These are phyloP conservation scores for Serranus cabrilla DNA, from an alignment of 2,797 vertebrate species.

Conservation along the genomic window DNA sequence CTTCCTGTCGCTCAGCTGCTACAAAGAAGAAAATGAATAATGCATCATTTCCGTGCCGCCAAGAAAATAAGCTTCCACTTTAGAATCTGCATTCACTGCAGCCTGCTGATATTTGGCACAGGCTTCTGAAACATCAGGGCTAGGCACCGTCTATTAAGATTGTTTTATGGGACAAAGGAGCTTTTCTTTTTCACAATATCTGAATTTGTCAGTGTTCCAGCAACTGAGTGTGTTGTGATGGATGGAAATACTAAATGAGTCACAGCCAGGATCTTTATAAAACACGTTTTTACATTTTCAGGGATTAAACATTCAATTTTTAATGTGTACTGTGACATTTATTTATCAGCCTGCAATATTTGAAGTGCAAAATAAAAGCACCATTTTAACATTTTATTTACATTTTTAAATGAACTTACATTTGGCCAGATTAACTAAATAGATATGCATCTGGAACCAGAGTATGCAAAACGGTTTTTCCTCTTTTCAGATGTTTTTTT, in stretches of 20 bases:
- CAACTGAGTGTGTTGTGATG: not conserved
- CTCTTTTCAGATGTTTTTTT: no score
- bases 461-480: no score
- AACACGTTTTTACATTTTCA: not conserved
- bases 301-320: not conserved
- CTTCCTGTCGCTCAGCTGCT: conserved; percentile 54
- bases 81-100: conserved; percentile 25
- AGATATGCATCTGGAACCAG: no score
- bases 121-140: conserved; percentile 7
- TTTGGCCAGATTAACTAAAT: no score
- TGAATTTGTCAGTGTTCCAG: not conserved
- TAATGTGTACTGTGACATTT: not conserved
- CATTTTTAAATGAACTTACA: no score
- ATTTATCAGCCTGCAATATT: not conserved
- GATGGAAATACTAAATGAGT: conserved; percentile 6
- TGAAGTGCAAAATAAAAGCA: not conserved
- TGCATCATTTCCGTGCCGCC: conserved; percentile 33
- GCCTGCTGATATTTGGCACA: conserved; percentile 38
- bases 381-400: no score
- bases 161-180: conserved; percentile 9
- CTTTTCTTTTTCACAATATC: not conserved
- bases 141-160: conserved; percentile 4
- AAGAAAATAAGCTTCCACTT: conserved; percentile 49
- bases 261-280: not conserved
- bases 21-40: conserved; percentile 61